A percentile compares a stretch with the other conserved stretches of the same genome.
Evolutionary conservation across 2,113 vertebrate species (phyloP).

Genomic region (Hyperopisus bebe): DNA sequence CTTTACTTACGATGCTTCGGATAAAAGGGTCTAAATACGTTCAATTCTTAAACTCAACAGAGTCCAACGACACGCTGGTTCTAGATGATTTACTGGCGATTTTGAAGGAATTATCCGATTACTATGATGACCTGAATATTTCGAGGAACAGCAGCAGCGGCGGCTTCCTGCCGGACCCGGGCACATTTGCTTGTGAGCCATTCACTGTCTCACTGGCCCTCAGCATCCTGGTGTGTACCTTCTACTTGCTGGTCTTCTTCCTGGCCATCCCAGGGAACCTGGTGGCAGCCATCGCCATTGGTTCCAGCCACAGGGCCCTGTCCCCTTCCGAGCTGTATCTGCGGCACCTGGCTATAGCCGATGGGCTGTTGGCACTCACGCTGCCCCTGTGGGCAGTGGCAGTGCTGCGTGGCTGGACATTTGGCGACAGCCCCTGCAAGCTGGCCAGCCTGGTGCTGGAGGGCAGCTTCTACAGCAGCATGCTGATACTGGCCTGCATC

Average conservation of each 20-base stretch:
- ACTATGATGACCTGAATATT: conserved; percentile 47
- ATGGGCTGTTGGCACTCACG: conserved; percentile 55
- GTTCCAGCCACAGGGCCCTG: conserved; percentile 34
- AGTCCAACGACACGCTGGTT: conserved; percentile 31
- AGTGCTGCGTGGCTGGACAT: conserved; percentile 52
- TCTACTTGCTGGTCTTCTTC: conserved; percentile 55
- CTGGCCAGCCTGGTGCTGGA: conserved; percentile 53
- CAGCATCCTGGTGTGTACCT: conserved; percentile 24
- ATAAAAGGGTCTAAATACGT: neutral
- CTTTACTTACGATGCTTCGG: neutral
- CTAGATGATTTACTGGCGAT: neutral
- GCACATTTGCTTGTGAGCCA: conserved; percentile 39
- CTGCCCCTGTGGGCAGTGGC: conserved; percentile 60
- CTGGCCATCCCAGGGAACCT: conserved; percentile 62
- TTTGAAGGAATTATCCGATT: conserved; percentile 12
- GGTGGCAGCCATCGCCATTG: conserved; percentile 55
- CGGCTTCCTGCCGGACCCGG: conserved; percentile 26
- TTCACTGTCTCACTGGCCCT: neutral
- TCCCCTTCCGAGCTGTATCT: conserved; percentile 63
- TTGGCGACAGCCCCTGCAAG: conserved; percentile 60
- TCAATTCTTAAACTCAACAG: conserved; percentile 28
- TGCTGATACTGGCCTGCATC: conserved; percentile 66
- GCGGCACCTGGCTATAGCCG: conserved; percentile 57
- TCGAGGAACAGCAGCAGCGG: conserved; percentile 33
- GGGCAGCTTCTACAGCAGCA: conserved; percentile 66